Base-by-base conservation (phyloP, 37 sponge, comb jelly and placozoan genomes). In the Agelas oroides region DNA sequence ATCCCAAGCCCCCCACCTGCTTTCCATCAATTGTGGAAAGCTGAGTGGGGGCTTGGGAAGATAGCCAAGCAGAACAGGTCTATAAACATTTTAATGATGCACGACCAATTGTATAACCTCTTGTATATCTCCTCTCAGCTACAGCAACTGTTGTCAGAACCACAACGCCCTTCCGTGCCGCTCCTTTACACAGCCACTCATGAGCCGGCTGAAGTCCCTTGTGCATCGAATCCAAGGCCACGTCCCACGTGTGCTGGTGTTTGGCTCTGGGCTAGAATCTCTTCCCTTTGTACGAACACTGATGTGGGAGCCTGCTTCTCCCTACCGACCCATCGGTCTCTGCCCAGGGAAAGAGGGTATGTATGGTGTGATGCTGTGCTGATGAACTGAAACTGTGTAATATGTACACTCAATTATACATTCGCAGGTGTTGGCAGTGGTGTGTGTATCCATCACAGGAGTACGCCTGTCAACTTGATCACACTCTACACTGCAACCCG, bases 261-360 rank as follows among this genome's bases (percentile, higher is more conserved):
- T 91, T 86, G 91, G 91, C 5, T 77, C 76, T 14, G 91, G 91
- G 70, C 81, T 91, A 61, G 91, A 91, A 28, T 37, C 81, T 15
- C 30, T 85, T 0, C 79, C 91, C 0, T 54, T 91, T n/a, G 86
- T 85, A 0, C 59, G 75, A 21, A 74, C 37, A 19, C 73, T 91
- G 70, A 31, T 91, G 69, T 71, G 70, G 53, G 77, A 80, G 18
- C 30, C 25, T n/a, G 36, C 37, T 34, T 80, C 91, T 13, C 91
- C 86, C 13, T 91, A 86, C 38, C 53, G 53, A 19, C 86, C 86
- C 31, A 64, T 79, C 19, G 75, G 86, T 11, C 57, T 91, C 20
- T 79, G 53, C 30, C 91, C 91, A 21, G 91, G 91, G 20, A 74
- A 80, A 75, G 91, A 91, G 24, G 91, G 89, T 88, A 30, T 36